Percentiles rank a stretch among this genome's conserved stretches.
Evolutionary conservation across 2,113 vertebrate genomes (phyloP).

Genomic region (Haemorhous mexicanus): DNA sequence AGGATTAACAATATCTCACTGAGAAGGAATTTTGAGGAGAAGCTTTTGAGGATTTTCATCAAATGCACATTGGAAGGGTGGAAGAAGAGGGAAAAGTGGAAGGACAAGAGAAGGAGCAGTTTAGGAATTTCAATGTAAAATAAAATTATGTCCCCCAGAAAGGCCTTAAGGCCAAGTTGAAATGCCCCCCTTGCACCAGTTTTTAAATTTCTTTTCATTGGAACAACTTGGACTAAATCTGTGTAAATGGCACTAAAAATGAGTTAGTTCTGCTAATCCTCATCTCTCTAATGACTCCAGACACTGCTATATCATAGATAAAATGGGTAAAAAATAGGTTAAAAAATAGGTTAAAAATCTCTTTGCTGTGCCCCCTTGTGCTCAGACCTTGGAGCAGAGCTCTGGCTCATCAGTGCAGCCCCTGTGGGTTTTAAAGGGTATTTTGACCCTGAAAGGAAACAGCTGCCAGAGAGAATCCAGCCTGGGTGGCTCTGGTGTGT

Average conservation of each 20-base stretch:
- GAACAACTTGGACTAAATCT: neutral
- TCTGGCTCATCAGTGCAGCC: neutral
- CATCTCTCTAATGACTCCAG: neutral
- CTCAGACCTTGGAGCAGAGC: neutral
- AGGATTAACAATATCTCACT: neutral
- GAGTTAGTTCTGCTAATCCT: neutral
- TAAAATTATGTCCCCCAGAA: neutral
- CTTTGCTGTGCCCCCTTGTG: neutral
- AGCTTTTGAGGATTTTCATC: neutral
- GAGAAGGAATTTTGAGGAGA: neutral
- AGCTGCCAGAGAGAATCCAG: neutral
- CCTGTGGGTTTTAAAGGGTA: neutral
- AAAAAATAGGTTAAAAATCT: neutral
- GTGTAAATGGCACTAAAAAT: neutral
- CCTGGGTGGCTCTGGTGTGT: neutral
- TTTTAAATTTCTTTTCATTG: neutral
- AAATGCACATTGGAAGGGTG: accelerated
- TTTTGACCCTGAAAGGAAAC: neutral
- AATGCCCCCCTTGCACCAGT: neutral
- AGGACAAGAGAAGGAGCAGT: neutral
- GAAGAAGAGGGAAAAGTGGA: neutral
- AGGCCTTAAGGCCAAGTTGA: neutral
- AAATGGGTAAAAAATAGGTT: neutral
- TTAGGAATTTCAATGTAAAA: neutral
- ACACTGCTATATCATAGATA: neutral